Evolutionary conservation across 2,113 vertebrate genomes (phyloP).

Genomic region (Heptranchias perlo): DNA sequence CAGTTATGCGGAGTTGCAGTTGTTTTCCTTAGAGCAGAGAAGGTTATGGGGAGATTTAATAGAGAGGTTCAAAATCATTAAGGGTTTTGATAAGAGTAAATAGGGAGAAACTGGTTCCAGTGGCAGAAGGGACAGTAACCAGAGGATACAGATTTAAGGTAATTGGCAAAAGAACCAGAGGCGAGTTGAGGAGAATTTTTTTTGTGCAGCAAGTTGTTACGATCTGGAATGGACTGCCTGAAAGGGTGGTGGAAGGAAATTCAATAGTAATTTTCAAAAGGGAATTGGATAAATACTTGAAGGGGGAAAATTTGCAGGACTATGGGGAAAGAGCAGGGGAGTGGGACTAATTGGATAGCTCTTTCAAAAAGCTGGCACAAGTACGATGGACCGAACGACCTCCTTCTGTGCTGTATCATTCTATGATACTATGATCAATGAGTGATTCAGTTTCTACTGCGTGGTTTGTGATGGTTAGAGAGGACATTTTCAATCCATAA

Average conservation of each 20-base stretch:
- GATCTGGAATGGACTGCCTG: not conserved
- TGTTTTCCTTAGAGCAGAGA: not conserved
- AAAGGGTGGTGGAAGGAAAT: not conserved
- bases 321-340: not conserved
- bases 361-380: not conserved
- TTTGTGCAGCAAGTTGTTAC: not conserved
- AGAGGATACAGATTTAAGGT: not conserved
- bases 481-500: not conserved
- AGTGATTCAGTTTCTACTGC: not conserved
- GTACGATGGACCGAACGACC: not conserved
- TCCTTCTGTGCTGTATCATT: not conserved
- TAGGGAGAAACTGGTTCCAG: too few species aligned
- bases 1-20: not conserved
- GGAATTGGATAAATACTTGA: not conserved
- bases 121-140: not conserved
- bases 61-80: not conserved
- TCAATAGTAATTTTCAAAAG: not conserved
- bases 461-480: not conserved
- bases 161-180: not conserved
- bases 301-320: not conserved
- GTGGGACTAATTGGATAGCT: not conserved
- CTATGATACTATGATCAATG: not conserved
- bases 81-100: not conserved
- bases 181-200: not conserved
- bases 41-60: not conserved